Conservation (phyloP, 2,888 invertebrate genomes). For the Brenthis hecate region DNA sequence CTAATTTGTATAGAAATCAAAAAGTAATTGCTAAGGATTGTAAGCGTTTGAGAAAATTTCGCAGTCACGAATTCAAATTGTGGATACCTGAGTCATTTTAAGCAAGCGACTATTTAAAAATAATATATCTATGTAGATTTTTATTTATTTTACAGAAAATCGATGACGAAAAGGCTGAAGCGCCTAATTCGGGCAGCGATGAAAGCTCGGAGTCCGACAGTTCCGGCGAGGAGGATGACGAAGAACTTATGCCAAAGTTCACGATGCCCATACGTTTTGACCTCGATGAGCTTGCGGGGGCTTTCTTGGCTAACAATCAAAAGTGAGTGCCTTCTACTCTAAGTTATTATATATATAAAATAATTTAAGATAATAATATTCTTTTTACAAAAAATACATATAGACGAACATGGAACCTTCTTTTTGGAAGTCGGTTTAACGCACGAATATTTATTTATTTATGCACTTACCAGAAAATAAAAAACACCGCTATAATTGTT, state of each 20-base stretch:
- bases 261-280: constrained; percentile 91
- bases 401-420: no score
- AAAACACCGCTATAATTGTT: no score
- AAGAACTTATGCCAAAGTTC: constrained; percentile 83
- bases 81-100: no score
- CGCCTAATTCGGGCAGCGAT: constrained; percentile 62
- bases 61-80: no score
- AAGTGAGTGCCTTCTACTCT: constrained; percentile 68
- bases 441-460: no score
- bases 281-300: constrained; percentile 91
- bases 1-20: no score
- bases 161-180: constrained; percentile 65
- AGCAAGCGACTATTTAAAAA: not conserved
- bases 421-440: no score
- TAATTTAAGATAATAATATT: no score
- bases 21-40: no score
- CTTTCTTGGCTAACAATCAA: constrained; percentile 86
- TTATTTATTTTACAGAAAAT: constrained; percentile 65
- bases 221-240: constrained; percentile 82
- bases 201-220: constrained; percentile 82
- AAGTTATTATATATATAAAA: not conserved
- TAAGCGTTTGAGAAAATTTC: no score
- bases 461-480: no score
- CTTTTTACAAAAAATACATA: no score
- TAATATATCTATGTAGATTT: not conserved